Evolutionary conservation across 2,797 vertebrate genomes (phyloP), one percentile per base, ranked within the genome.

Genomic region (Mallotus villosus): DNA sequence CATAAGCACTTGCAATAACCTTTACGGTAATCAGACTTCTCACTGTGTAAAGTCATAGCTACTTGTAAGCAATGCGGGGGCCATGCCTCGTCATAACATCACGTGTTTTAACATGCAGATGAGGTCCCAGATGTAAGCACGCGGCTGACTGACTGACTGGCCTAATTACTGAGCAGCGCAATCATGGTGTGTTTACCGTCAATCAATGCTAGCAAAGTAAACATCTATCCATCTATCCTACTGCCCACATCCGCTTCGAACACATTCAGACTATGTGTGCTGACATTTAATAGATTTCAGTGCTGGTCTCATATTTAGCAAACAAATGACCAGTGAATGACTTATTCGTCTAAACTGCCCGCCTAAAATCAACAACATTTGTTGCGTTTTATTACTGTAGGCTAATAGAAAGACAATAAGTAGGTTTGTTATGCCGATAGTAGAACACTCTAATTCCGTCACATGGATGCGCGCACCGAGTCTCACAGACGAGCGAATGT

Each of bases 191-290:
- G 27, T 55, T 70, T 22, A 22, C 46, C 65, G 65, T 64, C 62
- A 77, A 78, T 71, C 68, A 46, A 72, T 75, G n/a, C 19, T 14
- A 53, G 14, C 6, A 68, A 65, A 51, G 16, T n/a, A 66, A 51
- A 71, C 55, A 62, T 34, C 49, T 6, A 8, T 27, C 51, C 1
- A 29, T 60, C 32, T 41, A 41, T 41, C 37, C 37, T 12, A 12
- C 37, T 41, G 22, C 46, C 37, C 57, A 17, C n/a, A 59, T 37
- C 21, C 32, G 34, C 22, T 25, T 16, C 37, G 25, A 24, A 53
- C 29, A 22, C 41, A 34, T 41, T 7, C 9, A 41, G 22, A n/a
- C 61, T 70, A n/a, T 49, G 55, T 9, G 6, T 22, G 24, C 68
- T 34, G 24, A 41, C 37, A 63, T 5, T 57, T 55, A n/a, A 19